Evolutionary conservation across 1,140 invertebrate genomes (phyloP).

Genomic region (Penaeus vannamei): DNA sequence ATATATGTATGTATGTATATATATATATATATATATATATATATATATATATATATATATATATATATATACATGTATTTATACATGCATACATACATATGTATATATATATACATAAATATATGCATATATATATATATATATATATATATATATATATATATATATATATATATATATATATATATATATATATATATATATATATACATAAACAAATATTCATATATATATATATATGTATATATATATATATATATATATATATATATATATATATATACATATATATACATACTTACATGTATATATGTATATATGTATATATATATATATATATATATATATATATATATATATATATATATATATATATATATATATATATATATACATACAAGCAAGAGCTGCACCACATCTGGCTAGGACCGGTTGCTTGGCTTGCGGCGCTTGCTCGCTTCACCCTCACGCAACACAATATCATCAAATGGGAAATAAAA

Average conservation of each 20-base stretch:
- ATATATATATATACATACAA: too few relatives aligned
- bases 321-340: not conserved
- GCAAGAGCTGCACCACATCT: too few relatives aligned
- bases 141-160: constrained; percentile 18
- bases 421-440: too few relatives aligned
- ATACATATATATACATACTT: not conserved
- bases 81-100: not conserved
- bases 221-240: not conserved
- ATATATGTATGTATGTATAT: not conserved
- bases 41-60: constrained; percentile 10
- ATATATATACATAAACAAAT: not conserved
- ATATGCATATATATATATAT: constrained; percentile 13
- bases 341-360: too few relatives aligned
- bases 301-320: constrained; percentile 2
- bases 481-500: too few relatives aligned
- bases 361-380: too few relatives aligned
- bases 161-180: too few relatives aligned
- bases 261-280: not conserved
- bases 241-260: not conserved
- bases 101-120: not conserved
- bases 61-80: constrained; percentile 1
- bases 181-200: too few relatives aligned
- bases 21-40: not conserved
- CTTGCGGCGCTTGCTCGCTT: too few relatives aligned
- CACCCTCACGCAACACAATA: too few relatives aligned